Conservation (phyloP, 2,113 vertebrate species). For the Indicator indicator region DNA sequence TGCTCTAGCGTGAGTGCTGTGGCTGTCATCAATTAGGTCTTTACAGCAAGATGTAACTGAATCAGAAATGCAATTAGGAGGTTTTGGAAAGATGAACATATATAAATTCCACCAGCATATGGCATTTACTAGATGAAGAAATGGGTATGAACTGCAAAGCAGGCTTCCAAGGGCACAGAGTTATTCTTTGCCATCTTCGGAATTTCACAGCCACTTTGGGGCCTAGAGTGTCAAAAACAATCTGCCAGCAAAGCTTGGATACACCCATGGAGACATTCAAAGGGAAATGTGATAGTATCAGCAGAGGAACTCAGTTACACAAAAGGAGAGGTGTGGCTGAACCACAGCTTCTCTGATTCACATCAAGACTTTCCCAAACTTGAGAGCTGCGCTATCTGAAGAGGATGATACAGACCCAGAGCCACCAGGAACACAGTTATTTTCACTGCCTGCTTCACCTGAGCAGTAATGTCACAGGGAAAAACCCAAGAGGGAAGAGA, state of each 20-base stretch:
- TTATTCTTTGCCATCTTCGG: not conserved
- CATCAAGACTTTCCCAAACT: constrained; percentile 39
- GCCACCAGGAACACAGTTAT: not conserved
- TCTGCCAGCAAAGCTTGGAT: not conserved
- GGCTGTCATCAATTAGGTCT: not conserved
- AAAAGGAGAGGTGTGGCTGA: constrained; percentile 59
- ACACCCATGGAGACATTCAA: constrained; percentile 31
- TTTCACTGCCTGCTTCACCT: not conserved
- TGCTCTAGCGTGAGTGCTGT: not conserved
- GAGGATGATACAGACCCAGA: not conserved
- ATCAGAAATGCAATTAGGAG: not conserved
- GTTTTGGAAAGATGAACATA: constrained; percentile 8
- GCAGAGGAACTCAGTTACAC: constrained; percentile 39
- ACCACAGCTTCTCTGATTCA: constrained; percentile 45
- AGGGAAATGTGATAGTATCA: constrained; percentile 30
- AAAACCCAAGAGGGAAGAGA: constrained; percentile 48
- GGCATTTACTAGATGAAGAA: constrained; percentile 27
- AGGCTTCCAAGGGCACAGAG: not conserved
- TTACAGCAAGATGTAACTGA: not conserved
- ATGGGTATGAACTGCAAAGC: constrained; percentile 16
- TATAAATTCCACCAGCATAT: not conserved
- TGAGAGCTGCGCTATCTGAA: not conserved
- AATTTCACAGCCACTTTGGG: constrained; percentile 52
- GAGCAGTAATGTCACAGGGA: not conserved
- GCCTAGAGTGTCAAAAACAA: not conserved